These are phyloP conservation scores for Dicyrtoma fusca DNA, from an alignment of 2,888 invertebrate genomes.

Conservation along the genomic window DNA sequence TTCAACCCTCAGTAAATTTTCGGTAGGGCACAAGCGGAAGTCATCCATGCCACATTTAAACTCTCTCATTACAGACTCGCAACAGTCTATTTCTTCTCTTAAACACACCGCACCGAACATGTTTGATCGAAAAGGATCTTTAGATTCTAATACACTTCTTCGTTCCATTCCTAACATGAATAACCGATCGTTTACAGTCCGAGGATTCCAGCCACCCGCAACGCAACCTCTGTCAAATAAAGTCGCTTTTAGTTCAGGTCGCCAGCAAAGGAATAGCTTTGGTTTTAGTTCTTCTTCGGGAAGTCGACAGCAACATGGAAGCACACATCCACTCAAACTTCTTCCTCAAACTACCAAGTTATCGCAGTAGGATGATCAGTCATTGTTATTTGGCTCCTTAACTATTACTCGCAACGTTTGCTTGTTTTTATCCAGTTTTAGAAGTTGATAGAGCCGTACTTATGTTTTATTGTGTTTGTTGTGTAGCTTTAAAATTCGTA, in stretches of 20 bases:
- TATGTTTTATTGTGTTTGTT: no score
- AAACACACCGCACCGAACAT: slow-evolving; percentile 2
- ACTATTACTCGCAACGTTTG: neutral
- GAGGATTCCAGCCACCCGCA: slow-evolving; percentile 52
- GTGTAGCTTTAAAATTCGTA: no score
- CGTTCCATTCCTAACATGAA: slow-evolving; percentile 50
- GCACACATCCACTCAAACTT: slow-evolving; percentile 88
- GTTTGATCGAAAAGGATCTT: slow-evolving; percentile 52
- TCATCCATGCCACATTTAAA: slow-evolving; percentile 55
- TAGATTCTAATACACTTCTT: slow-evolving; percentile 53
- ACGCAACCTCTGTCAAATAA: slow-evolving; percentile 42
- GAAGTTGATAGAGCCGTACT: no score
- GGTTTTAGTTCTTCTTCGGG: slow-evolving; percentile 42
- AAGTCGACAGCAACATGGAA: slow-evolving; percentile 75
- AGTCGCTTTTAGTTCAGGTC: neutral
- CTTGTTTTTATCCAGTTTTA: neutral
- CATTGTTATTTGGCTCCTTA: neutral
- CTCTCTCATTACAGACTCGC: slow-evolving; percentile 9
- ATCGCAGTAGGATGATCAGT: slow-evolving; percentile 30
- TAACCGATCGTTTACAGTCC: slow-evolving; percentile 49
- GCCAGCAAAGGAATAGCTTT: slow-evolving; percentile 31
- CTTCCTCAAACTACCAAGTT: slow-evolving; percentile 63
- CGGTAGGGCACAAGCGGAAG: slow-evolving; percentile 51
- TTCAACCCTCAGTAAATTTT: slow-evolving; percentile 40
- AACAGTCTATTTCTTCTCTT: slow-evolving; percentile 19